Conservation (phyloP, 2,797 vertebrate genomes). For the Carcharodon carcharias region DNA sequence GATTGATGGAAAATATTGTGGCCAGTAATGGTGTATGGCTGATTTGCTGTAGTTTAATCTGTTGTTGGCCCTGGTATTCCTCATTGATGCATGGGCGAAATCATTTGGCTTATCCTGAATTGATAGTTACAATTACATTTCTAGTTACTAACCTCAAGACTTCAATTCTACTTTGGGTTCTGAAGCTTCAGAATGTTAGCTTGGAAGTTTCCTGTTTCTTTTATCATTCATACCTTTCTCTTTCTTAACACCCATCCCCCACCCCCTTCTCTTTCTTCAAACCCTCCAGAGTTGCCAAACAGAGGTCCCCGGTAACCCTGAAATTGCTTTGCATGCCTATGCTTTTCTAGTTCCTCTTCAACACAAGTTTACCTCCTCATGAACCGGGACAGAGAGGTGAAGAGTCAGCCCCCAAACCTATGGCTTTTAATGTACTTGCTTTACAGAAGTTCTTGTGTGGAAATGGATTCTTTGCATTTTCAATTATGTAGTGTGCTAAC, state of each 20-base stretch:
- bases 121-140: slow-evolving; percentile 1
- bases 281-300: no score
- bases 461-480: background rate
- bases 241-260: background rate
- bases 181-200: background rate
- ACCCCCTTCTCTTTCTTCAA: background rate
- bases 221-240: background rate
- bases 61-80: background rate
- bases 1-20: background rate
- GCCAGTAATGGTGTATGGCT: background rate
- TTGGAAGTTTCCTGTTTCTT: background rate
- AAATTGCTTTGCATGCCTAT: background rate
- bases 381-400: background rate
- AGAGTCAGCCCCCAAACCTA: background rate
- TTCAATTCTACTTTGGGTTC: background rate
- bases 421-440: background rate
- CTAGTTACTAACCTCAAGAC: background rate
- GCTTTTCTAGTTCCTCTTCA: background rate
- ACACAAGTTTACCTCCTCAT: background rate
- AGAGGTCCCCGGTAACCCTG: no score
- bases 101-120: background rate
- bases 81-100: background rate
- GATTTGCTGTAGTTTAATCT: background rate
- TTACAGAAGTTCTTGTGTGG: background rate
- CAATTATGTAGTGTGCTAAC: background rate